phyloP scores from a whole-genome alignment of 1,140 invertebrate genomes.

The Drosophila elegans region DNA sequence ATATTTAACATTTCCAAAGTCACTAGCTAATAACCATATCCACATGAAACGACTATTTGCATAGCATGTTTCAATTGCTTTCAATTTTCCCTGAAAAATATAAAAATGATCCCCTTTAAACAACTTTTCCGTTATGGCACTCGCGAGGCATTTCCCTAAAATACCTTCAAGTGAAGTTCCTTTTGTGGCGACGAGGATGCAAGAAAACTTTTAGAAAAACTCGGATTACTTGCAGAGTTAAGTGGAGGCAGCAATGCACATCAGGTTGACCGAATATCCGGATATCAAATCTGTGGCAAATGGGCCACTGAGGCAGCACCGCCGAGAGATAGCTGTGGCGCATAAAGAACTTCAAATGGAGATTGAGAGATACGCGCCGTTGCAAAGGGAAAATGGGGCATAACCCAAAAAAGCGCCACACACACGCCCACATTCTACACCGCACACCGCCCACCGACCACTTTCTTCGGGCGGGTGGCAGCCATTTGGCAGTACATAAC shows the following conservation, averaged over 20 bases:
- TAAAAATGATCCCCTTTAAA: neutral
- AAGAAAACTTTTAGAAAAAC: conserved; percentile 9
- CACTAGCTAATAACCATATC: neutral
- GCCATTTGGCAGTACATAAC: conserved; percentile 61
- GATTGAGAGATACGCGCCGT: conserved; percentile 50
- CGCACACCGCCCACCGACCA: no score
- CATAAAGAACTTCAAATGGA: conserved; percentile 58
- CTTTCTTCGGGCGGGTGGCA: conserved; percentile 2
- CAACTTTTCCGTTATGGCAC: neutral
- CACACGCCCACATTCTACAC: no score
- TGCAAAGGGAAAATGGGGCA: conserved; percentile 37
- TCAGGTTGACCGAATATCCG: conserved; percentile 31
- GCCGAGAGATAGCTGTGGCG: conserved; percentile 19
- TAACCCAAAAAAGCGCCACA: conserved; percentile 7
- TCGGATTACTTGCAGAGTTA: conserved; percentile 22
- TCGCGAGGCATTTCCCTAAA: neutral
- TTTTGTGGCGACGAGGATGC: neutral
- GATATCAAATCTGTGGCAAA: conserved; percentile 43
- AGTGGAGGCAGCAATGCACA: conserved; percentile 21
- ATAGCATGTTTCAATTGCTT: neutral
- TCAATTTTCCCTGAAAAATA: neutral
- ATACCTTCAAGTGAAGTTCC: neutral
- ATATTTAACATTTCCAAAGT: no score
- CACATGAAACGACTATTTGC: neutral
- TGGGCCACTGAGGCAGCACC: conserved; percentile 13